Conservation (phyloP, 1,140 invertebrate genomes). For the Chironomus striatipennis region DNA sequence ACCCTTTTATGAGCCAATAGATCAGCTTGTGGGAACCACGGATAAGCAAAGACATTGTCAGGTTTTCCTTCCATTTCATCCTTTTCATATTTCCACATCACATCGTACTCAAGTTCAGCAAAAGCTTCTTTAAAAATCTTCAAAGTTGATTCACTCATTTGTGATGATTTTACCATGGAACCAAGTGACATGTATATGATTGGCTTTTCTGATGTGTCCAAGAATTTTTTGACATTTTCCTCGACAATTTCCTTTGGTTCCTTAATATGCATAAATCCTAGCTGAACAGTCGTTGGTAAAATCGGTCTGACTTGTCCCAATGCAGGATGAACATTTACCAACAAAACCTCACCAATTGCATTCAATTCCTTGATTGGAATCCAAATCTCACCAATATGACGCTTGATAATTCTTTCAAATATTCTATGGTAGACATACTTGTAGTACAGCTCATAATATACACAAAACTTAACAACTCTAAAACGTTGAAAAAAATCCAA, state of each 20-base stretch:
- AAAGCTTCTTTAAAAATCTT: slow-evolving; percentile 44
- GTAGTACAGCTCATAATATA: slow-evolving; percentile 28
- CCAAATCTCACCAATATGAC: slow-evolving; percentile 31
- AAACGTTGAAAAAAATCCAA: slow-evolving; percentile 38
- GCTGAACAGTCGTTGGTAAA: slow-evolving; percentile 41
- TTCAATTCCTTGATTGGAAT: slow-evolving; percentile 36
- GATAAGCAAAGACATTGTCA: slow-evolving; percentile 49
- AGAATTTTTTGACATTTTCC: slow-evolving; percentile 48
- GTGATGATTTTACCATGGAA: slow-evolving; percentile 49
- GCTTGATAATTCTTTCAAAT: slow-evolving; percentile 31
- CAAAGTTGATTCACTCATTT: slow-evolving; percentile 42
- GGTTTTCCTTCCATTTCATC: slow-evolving; percentile 39
- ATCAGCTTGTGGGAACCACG: slow-evolving; percentile 58
- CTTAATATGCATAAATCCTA: slow-evolving; percentile 43
- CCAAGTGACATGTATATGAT: slow-evolving; percentile 63
- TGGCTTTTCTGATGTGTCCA: slow-evolving; percentile 49
- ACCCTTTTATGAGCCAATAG: slow-evolving; percentile 48
- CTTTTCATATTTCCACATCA: slow-evolving; percentile 50
- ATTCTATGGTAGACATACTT: slow-evolving; percentile 28
- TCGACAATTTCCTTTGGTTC: slow-evolving; percentile 27
- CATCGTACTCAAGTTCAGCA: slow-evolving; percentile 43
- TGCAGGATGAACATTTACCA: slow-evolving; percentile 43
- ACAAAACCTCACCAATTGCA: slow-evolving; percentile 44
- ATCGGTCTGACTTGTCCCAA: slow-evolving; percentile 41
- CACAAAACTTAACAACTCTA: slow-evolving; percentile 27